These are phyloP conservation scores for Desmophyllum pertusum DNA, from an alignment of 92 coral and sea anemone species.

Conservation along the genomic window DNA sequence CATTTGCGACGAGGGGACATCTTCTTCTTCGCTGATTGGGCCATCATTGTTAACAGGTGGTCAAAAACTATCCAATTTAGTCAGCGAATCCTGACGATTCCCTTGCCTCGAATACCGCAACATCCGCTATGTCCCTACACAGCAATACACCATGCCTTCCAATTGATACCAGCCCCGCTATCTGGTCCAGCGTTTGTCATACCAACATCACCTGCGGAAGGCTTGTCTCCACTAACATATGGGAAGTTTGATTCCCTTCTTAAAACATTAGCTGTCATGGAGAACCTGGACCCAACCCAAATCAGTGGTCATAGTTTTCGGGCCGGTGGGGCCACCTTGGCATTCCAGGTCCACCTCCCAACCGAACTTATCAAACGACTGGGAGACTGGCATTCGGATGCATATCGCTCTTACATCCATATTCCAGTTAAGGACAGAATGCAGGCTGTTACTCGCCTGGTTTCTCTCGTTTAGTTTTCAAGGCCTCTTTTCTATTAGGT, in stretches of 20 bases:
- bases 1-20: neutral
- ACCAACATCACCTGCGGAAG: neutral
- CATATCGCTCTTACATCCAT: slow-evolving; percentile 31
- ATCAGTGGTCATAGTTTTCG: slow-evolving; percentile 35
- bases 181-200: slow-evolving; percentile 5
- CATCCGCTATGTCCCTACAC: no score
- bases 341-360: slow-evolving; percentile 30
- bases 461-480: slow-evolving; percentile 21
- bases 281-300: slow-evolving; percentile 26
- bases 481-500: neutral
- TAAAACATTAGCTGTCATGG: slow-evolving; percentile 5
- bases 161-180: neutral
- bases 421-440: slow-evolving; percentile 44
- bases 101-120: no score
- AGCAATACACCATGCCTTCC: no score
- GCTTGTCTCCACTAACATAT: neutral
- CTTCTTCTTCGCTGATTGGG: neutral
- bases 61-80: no score
- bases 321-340: slow-evolving; percentile 38
- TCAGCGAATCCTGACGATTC: no score
- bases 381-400: slow-evolving; percentile 31
- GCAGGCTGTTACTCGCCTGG: slow-evolving; percentile 14
- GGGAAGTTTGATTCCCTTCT: slow-evolving; percentile 25
- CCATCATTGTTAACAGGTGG: no score
- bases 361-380: slow-evolving; percentile 36